Conservation (phyloP, 2,797 vertebrate species). For the Garrulus glandarius region DNA sequence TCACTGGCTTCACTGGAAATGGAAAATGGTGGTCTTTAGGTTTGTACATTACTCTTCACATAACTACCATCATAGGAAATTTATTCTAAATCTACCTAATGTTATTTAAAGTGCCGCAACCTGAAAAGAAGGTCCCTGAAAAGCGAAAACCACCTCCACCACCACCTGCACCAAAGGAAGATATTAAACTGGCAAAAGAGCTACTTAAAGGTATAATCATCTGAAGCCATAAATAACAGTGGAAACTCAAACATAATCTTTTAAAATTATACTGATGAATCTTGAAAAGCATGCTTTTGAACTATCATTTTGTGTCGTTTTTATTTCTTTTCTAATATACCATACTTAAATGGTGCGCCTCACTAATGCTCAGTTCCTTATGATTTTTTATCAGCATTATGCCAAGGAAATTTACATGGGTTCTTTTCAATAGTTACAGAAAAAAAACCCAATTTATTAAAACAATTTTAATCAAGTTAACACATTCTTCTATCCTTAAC, state of each 20-base stretch:
- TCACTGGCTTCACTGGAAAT: background rate
- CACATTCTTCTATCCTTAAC: background rate
- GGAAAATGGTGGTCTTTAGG: background rate
- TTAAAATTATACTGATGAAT: conserved; percentile 26
- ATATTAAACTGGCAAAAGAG: conserved; percentile 75
- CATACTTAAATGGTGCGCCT: background rate
- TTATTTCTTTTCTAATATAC: background rate
- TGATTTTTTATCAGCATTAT: background rate
- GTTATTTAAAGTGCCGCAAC: conserved; percentile 80
- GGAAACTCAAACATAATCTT: background rate
- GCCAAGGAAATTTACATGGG: background rate
- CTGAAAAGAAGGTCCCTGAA: conserved; percentile 76
- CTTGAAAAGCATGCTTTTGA: conserved; percentile 27
- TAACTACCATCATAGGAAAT: background rate
- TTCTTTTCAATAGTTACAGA: background rate
- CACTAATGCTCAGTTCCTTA: background rate
- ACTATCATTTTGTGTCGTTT: background rate
- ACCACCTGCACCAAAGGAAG: conserved; percentile 69
- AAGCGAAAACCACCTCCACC: conserved; percentile 74
- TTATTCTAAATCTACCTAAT: conserved; percentile 67
- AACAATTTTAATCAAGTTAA: conserved; percentile 9
- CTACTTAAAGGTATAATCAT: conserved; percentile 78
- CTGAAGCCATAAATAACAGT: conserved; percentile 5
- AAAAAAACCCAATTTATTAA: background rate
- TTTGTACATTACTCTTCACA: background rate